A percentile compares a stretch with the other conserved stretches of the same genome.
These are phyloP conservation scores for Scomber japonicus DNA, from an alignment of 2,113 vertebrate genomes.

Conservation along the genomic window DNA sequence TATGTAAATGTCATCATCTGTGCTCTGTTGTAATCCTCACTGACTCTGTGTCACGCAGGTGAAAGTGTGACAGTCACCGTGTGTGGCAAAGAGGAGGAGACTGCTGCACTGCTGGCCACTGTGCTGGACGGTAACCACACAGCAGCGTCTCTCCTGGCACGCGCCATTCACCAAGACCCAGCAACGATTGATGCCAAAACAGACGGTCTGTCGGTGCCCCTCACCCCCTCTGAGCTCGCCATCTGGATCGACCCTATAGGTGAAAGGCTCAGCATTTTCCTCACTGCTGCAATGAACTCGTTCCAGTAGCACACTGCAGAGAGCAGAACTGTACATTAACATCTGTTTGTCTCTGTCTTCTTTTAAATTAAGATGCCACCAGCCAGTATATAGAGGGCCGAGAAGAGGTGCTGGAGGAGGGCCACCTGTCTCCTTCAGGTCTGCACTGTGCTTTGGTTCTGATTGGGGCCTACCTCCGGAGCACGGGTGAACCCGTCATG, in stretches of 20 bases:
- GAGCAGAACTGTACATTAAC: not conserved
- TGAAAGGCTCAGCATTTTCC: conserved; percentile 38
- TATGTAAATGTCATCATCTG: conserved; percentile 23
- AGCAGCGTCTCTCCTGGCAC: conserved; percentile 80
- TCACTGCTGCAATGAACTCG: no score
- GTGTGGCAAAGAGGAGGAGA: conserved; percentile 80
- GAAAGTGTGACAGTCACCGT: conserved; percentile 83
- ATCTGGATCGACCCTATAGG: conserved; percentile 89
- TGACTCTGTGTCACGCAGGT: conserved; percentile 69
- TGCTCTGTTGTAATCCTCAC: not conserved
- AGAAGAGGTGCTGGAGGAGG: conserved; percentile 71
- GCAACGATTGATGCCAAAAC: conserved; percentile 52
- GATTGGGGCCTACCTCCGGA: conserved; percentile 86
- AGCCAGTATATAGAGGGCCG: conserved; percentile 85
- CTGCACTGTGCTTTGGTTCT: conserved; percentile 87
- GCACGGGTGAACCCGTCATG: conserved; percentile 85
- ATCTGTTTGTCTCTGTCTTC: not conserved
- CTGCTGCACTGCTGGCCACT: conserved; percentile 69
- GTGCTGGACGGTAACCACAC: conserved; percentile 80
- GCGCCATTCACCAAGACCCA: conserved; percentile 81
- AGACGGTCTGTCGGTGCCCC: conserved; percentile 66
- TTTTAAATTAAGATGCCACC: conserved; percentile 80
- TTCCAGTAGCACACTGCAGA: not conserved
- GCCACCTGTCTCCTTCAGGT: conserved; percentile 80
- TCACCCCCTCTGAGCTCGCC: conserved; percentile 77